Evolutionary conservation across 92 coral and sea anemone species (phyloP).

Genomic region (Siderastrea radians): DNA sequence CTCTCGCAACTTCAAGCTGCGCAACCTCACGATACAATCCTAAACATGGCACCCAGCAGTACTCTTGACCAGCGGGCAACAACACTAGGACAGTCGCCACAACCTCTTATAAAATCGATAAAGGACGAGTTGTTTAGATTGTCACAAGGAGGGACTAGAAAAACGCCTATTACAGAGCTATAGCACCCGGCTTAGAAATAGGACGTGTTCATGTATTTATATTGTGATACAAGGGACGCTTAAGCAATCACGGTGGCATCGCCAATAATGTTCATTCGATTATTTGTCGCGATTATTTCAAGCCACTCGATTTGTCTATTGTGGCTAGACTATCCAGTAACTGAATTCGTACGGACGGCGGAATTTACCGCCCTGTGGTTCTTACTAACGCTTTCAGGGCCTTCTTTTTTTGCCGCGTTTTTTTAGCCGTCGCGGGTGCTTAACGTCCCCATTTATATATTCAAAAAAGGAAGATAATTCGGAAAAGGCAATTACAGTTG

Average conservation of each 20-base stretch:
- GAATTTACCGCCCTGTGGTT: no score
- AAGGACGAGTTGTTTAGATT: slow-evolving; percentile 91
- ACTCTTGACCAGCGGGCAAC: slow-evolving; percentile 72
- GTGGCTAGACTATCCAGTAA: no score
- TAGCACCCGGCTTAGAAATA: slow-evolving; percentile 35
- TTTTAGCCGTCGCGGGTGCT: no score
- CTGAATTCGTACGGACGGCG: no score
- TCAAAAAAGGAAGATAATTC: no score
- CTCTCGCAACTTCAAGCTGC: slow-evolving; percentile 71
- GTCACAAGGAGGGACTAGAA: slow-evolving; percentile 76
- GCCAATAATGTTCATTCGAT: no score
- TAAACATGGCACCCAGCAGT: slow-evolving; percentile 76
- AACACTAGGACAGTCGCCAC: slow-evolving; percentile 87
- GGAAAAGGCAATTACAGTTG: no score
- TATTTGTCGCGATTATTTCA: no score
- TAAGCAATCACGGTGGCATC: not conserved
- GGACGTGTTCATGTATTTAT: not conserved
- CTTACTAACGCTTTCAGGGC: no score
- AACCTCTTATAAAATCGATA: slow-evolving; percentile 92
- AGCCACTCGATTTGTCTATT: no score
- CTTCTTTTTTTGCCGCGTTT: no score
- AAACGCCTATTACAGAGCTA: slow-evolving; percentile 83
- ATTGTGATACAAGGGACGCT: not conserved
- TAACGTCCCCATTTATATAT: no score
- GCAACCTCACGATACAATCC: slow-evolving; percentile 86